phyloP scores from a whole-genome alignment of 2,113 vertebrate species.

The Equus przewalskii region DNA sequence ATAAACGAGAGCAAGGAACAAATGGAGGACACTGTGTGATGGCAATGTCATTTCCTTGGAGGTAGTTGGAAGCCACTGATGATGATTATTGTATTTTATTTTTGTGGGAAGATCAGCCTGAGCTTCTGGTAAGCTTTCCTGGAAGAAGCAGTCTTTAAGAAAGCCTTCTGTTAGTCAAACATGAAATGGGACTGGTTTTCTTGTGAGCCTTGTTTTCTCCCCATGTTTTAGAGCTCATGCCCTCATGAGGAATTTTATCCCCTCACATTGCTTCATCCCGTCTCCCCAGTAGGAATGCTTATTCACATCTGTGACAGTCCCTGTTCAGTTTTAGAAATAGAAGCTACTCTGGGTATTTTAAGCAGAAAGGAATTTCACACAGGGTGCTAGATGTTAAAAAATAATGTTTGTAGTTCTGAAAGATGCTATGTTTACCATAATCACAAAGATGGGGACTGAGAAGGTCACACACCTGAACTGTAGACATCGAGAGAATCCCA shows the following conservation, averaged over 20 bases:
- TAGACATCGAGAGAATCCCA: neutral
- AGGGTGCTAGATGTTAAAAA: neutral
- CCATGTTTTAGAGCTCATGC: neutral
- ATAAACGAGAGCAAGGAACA: neutral
- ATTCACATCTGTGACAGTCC: neutral
- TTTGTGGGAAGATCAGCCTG: neutral
- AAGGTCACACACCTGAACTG: neutral
- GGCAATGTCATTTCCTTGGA: neutral
- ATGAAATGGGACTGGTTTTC: neutral
- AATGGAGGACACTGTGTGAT: neutral
- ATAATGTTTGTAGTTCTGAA: neutral
- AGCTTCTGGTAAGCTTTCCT: neutral
- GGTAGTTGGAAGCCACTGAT: neutral
- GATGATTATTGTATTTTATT: neutral
- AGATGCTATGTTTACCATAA: neutral
- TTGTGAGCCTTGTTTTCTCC: neutral
- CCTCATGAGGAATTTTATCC: neutral
- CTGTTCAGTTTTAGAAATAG: neutral
- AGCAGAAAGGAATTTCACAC: constrained; percentile 8
- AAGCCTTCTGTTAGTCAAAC: neutral
- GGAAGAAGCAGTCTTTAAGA: neutral
- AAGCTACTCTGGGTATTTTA: constrained; percentile 7
- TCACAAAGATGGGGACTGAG: neutral
- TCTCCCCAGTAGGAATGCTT: neutral
- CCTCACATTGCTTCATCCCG: neutral